Evolutionary conservation across 2,888 invertebrate species (phyloP), one percentile per base, ranked within the genome.

Genomic region (Aphidius colemani): DNA sequence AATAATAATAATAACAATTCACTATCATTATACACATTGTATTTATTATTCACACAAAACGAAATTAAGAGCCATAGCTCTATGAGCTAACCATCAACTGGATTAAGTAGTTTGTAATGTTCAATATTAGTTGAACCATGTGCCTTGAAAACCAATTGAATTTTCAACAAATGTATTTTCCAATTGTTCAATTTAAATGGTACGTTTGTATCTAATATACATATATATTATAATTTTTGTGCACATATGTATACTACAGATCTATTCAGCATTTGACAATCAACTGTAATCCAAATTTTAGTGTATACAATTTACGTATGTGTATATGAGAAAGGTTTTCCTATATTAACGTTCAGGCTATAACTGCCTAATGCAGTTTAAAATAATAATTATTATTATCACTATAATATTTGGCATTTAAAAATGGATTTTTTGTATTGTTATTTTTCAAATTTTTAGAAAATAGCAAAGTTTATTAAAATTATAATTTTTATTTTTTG

Each of bases 141-240:
- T 56, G 56, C 56, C 58, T 51, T 59, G 49, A 46, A 11, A 51
- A 53, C 53, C 60, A 64, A 64, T 64, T 64, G 56, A 61, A 64
- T 64, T 53, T 61, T 30, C 46, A 39, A 46, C 56, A 51, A 30
- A 30, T 30, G 30, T 30, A 30, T 30, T 30, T 30, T 30, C 30
- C 30, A 30, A 64, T 64, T 64, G 64, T 64, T 60, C 46, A 51
- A 64, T 64, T 30, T 30, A 30, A 5, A 30, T 30, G 3, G 30
- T 30, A 30, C 56, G 60, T 40, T 55, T n/a, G 11, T 45, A 45
- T 56, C 45, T 44, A 45, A 45, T 45, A 56, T 45, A 30, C 10
- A 44, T 18, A 45, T 48, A 13, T 7, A n/a, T 11, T 30, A 3
- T 5, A 30, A 30, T 30, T 30, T 30, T 30, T 30, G 5, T 30